Evolutionary conservation across 2,888 invertebrate genomes (phyloP).

Genomic region (Trypoxylon attenuatum): DNA sequence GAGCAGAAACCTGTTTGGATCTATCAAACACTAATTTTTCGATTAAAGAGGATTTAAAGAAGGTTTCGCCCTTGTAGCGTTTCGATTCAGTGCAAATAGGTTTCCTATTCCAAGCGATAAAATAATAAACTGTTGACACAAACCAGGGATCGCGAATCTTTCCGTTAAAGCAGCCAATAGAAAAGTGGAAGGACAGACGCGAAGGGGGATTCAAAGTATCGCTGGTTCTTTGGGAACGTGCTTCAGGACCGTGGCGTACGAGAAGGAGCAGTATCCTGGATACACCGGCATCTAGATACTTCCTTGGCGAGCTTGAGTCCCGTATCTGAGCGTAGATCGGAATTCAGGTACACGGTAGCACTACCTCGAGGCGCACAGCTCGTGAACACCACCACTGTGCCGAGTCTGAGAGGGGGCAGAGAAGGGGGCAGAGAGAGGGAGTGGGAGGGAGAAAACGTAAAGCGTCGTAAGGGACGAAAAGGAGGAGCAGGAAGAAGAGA

Average conservation of each 20-base stretch:
- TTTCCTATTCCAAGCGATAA: no score
- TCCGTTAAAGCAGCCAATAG: no score
- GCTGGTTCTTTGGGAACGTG: constrained; percentile 42
- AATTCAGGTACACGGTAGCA: constrained; percentile 73
- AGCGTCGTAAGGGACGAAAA: constrained; percentile 32
- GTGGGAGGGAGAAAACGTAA: constrained; percentile 17
- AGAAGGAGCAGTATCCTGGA: constrained; percentile 63
- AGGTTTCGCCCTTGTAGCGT: no score
- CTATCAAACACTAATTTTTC: no score
- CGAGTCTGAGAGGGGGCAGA: constrained; percentile 7
- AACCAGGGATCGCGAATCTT: no score
- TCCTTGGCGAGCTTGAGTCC: constrained; percentile 61
- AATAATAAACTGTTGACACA: no score
- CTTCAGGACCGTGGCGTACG: constrained; percentile 38
- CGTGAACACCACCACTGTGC: constrained; percentile 65
- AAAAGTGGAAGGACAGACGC: no score
- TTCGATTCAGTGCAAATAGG: no score
- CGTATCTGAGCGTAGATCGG: constrained; percentile 71
- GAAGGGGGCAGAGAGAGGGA: not conserved
- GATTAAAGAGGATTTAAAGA: no score
- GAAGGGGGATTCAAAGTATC: constrained; percentile 9
- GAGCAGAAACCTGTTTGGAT: no score
- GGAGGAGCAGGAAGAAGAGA: constrained; percentile 20
- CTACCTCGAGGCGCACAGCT: constrained; percentile 67
- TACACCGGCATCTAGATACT: constrained; percentile 67